Conservation (phyloP, 1,140 invertebrate species). For the Brachionus rotundiformis region DNA sequence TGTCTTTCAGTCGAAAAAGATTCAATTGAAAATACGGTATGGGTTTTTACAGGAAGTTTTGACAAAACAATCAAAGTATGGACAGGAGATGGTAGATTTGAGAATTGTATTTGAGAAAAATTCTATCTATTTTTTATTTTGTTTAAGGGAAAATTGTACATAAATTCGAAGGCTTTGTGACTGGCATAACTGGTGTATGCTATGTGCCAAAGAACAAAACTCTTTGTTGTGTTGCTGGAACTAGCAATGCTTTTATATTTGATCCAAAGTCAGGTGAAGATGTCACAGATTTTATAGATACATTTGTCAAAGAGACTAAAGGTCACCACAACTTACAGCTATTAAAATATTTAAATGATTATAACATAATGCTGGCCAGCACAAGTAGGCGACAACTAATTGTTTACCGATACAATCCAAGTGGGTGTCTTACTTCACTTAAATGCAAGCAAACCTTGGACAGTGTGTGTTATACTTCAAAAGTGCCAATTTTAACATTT, state of each 20-base stretch:
- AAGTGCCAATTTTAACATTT: slow-evolving; percentile 57
- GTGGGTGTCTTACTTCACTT: slow-evolving; percentile 62
- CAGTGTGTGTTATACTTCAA: slow-evolving; percentile 54
- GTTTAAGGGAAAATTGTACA: slow-evolving; percentile 56
- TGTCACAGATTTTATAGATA: slow-evolving; percentile 56
- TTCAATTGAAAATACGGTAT: slow-evolving; percentile 60
- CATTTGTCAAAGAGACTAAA: slow-evolving; percentile 23
- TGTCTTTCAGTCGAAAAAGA: slow-evolving; percentile 61
- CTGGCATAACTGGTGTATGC: slow-evolving; percentile 61
- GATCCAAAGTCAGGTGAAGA: slow-evolving; percentile 64
- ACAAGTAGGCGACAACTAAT: slow-evolving; percentile 61
- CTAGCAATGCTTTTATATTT: slow-evolving; percentile 60
- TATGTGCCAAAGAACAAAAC: slow-evolving; percentile 62
- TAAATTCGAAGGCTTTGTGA: slow-evolving; percentile 60
- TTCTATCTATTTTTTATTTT: not conserved
- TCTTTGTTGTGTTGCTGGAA: slow-evolving; percentile 61
- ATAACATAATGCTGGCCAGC: slow-evolving; percentile 58
- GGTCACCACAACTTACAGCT: slow-evolving; percentile 57
- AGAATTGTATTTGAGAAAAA: not conserved
- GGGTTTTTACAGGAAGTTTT: slow-evolving; percentile 64
- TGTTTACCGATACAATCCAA: slow-evolving; percentile 63
- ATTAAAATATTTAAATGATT: slow-evolving; percentile 60
- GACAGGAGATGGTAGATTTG: slow-evolving; percentile 59
- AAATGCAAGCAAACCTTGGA: slow-evolving; percentile 58
- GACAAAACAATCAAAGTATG: slow-evolving; percentile 64